Evolutionary conservation across 2,888 invertebrate species (phyloP).

Genomic region (Amblyteles armatorius): DNA sequence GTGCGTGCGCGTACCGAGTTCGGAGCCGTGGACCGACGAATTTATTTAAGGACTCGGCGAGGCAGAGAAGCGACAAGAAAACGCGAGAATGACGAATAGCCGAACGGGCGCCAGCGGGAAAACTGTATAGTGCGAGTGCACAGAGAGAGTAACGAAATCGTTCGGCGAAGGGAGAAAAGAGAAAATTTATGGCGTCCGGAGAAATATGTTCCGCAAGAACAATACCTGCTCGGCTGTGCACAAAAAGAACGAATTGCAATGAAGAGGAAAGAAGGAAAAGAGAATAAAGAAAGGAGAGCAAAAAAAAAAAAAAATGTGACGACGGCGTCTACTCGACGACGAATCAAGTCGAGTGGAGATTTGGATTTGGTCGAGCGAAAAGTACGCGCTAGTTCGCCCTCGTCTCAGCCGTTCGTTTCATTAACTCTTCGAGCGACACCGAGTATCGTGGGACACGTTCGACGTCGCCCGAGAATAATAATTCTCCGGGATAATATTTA

Average conservation of each 20-base stretch:
- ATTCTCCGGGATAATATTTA: conserved; percentile 19
- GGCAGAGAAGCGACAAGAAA: conserved; percentile 45
- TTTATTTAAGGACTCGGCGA: conserved; percentile 51
- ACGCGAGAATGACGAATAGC: conserved; percentile 55
- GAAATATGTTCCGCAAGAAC: conserved; percentile 75
- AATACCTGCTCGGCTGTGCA: conserved; percentile 67
- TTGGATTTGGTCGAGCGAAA: conserved; percentile 55
- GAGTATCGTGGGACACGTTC: conserved; percentile 31
- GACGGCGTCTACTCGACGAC: conserved; percentile 15
- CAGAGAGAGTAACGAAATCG: conserved; percentile 50
- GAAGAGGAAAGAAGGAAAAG: conserved; percentile 21
- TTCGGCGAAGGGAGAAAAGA: conserved; percentile 58
- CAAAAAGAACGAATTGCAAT: conserved; percentile 18
- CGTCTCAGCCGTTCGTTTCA: conserved; percentile 48
- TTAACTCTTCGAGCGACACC: conserved; percentile 50
- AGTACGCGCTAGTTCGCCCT: conserved; percentile 37
- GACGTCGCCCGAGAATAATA: conserved; percentile 36
- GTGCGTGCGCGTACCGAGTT: conserved; percentile 4
- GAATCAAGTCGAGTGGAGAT: conserved; percentile 41
- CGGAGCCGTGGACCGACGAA: background rate
- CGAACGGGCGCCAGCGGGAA: conserved; percentile 55
- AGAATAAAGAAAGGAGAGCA: background rate
- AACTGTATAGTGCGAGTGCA: conserved; percentile 37
- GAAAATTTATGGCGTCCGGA: conserved; percentile 73
- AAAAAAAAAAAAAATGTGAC: background rate